Base-by-base conservation (phyloP, 2,797 vertebrate genomes). In the Hydrophis major region DNA sequence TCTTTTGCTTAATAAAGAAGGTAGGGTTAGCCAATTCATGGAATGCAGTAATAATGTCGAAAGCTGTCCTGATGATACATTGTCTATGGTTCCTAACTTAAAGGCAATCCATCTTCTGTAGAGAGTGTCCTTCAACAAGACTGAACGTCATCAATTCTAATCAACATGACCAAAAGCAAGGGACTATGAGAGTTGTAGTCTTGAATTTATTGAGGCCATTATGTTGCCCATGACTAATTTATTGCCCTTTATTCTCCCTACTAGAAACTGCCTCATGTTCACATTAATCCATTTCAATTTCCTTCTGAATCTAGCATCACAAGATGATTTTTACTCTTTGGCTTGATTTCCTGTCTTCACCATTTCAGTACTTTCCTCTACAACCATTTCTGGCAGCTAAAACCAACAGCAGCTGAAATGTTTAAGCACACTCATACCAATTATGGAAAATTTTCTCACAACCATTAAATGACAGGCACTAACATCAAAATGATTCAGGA, bases 1-100 rank as follows among this genome's bases (percentile, higher is more conserved):
- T 78, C 56, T 78, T 47, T 32, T 47, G 0, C 2, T 14, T 2
- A 69, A 37, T 0, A 6, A 25, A 27, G 0, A 0, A 37, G 6
- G 11, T 25, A 88, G 50, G 47, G 47, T 87, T 63, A 91, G 59
- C 50, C 28, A 60, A n/a, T 63, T 53, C n/a, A 53, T 53, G 57
- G 59, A 63, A 66, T 92, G 60, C 8, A 60, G 37, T 16, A 87
- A 66, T 27, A 56, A 55, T 42, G 69, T 56, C 6, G 27, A 56
- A 28, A 42, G 16, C 25, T 16, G 25, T 88, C n/a, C 20, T 57
- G n/a, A 37, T 37, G 4, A 37, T 88, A 59, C n/a, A 60, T 42
- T 60, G 37, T 83, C 37, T 83, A 83, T 83, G 42, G 22, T 83
- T 83, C 42, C 78, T 83, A 83, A 83, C 42, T 47, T 83, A 83